A percentile compares a stretch with the other conserved stretches of the same genome.
Evolutionary conservation across 2,888 invertebrate genomes (phyloP).

Genomic region (Spatulosminthurus flaviceps): DNA sequence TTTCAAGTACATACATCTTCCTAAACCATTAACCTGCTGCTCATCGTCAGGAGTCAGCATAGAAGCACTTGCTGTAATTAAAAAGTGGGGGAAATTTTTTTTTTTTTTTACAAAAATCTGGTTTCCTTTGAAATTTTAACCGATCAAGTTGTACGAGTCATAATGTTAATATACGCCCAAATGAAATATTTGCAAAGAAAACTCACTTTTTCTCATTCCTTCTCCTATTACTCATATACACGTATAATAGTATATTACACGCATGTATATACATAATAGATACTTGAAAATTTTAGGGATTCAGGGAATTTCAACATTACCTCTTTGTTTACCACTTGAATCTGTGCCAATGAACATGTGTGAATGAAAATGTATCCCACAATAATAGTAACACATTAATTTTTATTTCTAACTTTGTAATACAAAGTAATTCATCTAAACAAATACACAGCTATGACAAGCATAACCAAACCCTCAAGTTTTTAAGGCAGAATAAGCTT

Average conservation of each 20-base stretch:
- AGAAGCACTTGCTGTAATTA: too few relatives aligned
- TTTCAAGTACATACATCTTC: not conserved
- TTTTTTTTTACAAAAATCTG: not conserved
- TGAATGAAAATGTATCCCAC: not conserved
- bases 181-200: not conserved
- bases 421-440: not conserved
- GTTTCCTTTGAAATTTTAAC: not conserved
- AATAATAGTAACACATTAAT: not conserved
- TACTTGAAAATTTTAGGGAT: too few relatives aligned
- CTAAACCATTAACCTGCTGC: not conserved
- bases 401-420: not conserved
- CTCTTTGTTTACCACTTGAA: slow-evolving; percentile 7
- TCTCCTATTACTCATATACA: too few relatives aligned
- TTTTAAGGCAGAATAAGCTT: too few relatives aligned
- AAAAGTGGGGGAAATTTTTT: not conserved
- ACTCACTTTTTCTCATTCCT: not conserved
- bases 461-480: too few relatives aligned
- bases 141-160: not conserved
- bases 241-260: too few relatives aligned
- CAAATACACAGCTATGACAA: too few relatives aligned
- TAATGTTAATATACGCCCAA: not conserved
- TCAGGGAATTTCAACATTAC: not conserved
- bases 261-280: too few relatives aligned
- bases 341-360: not conserved
- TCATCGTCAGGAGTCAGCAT: too few relatives aligned